Evolutionary conservation across 2,797 vertebrate species (phyloP), one percentile per base, ranked within the genome.

Genomic region (Pitangus sulphuratus): DNA sequence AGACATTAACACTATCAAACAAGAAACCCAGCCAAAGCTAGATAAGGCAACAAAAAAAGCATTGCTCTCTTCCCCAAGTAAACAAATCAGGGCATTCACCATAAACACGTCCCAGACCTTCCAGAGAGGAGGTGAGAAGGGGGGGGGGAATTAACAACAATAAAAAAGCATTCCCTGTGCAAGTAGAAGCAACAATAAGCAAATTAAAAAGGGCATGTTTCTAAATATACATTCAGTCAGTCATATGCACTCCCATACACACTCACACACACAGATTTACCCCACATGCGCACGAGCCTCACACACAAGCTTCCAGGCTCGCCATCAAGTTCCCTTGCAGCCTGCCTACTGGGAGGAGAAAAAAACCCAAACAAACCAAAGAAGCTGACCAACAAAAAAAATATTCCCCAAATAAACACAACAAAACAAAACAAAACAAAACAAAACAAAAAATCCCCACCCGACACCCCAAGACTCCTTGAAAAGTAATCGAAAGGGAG

Each of bases 11-110:
- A 51, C 89, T 95, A 97, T 97, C 95, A 97, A 97, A 97, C 91
- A 98, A 92, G 97, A 98, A 98, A 98, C 96, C 96, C 98, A 98
- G 97, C 98, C 98, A 97, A 93, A 97, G 98, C 98, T 98, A 97
- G 97, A 97, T 98, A 98, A 98, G 98, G 98, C 98, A 98, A 98
- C 98, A 97, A 97, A 98, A 98, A 96, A 98, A 98, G 97, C 97
- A 97, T 97, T 93, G 91, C 90, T 97, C 92, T 97, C 97, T 98
- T 98, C 93, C 96, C 97, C 97, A 96, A 93, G 98, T 97, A 97
- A 98, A 98, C 97, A 97, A 96, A 98, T 94, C 84, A 93, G 95
- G 82, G 83, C 95, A 97, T 97, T 97, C 81, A 89, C 90, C 90
- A 57, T 57, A 93, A 97, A 93, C 26, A 22, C 20, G 57, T 95